Evolutionary conservation across 2,888 invertebrate species (phyloP).

Genomic region (Drosophila pegasa): DNA sequence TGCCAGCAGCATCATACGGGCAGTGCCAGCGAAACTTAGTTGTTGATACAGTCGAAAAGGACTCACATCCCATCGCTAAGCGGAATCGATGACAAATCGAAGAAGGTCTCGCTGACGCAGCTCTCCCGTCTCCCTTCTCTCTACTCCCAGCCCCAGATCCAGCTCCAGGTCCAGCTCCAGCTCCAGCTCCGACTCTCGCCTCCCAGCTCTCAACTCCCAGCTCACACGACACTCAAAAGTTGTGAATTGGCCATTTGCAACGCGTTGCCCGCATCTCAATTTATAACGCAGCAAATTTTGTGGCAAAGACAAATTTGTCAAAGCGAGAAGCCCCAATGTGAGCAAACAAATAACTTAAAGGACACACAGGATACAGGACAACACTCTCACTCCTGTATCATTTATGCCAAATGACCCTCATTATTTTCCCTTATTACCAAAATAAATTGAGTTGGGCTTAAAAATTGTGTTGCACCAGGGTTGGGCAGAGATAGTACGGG

Average conservation of each 20-base stretch:
- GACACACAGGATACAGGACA: conserved; percentile 31
- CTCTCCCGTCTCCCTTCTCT: no score
- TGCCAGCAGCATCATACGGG: conserved; percentile 15
- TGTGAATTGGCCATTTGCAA: conserved; percentile 38
- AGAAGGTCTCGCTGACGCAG: conserved; percentile 26
- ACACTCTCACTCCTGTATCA: conserved; percentile 46
- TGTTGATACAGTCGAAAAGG: conserved; percentile 34
- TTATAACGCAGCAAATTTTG: conserved; percentile 63
- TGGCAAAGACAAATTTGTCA: conserved; percentile 73
- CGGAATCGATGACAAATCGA: conserved; percentile 25
- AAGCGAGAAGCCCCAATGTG: conserved; percentile 41
- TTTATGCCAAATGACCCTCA: conserved; percentile 81
- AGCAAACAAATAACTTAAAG: conserved; percentile 72
- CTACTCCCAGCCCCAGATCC: neutral
- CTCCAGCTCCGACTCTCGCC: no score
- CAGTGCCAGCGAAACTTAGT: conserved; percentile 11
- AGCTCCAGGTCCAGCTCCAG: neutral
- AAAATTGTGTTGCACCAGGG: conserved; percentile 42
- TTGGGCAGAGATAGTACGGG: neutral
- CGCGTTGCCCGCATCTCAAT: conserved; percentile 57
- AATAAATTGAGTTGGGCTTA: conserved; percentile 80
- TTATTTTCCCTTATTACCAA: conserved; percentile 77
- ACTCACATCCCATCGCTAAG: conserved; percentile 5
- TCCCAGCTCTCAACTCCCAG: neutral
- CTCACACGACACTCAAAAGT: conserved; percentile 37